Conservation (phyloP, 2,113 vertebrate species). For the Ceyx melanurus region DNA sequence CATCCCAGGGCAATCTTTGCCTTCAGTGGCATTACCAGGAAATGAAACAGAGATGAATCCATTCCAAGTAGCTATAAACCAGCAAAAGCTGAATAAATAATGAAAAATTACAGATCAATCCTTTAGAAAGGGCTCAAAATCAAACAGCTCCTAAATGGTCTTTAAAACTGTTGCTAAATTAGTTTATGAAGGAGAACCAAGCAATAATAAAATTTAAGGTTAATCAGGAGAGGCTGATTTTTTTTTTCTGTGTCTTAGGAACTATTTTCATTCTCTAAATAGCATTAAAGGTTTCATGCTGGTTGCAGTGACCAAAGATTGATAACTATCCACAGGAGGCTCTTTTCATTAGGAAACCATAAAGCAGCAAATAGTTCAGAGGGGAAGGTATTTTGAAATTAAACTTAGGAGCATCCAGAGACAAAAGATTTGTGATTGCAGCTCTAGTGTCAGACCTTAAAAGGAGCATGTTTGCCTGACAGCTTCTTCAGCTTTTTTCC, state of each 20-base stretch:
- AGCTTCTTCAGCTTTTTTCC: background rate
- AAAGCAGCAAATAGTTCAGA: background rate
- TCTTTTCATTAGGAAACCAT: slow-evolving; percentile 14
- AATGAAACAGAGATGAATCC: background rate
- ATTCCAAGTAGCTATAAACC: background rate
- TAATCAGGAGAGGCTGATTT: background rate
- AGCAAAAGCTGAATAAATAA: background rate
- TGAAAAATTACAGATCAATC: background rate
- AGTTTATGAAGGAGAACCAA: background rate
- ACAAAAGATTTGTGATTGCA: background rate
- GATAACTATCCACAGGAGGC: background rate
- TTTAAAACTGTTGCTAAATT: background rate
- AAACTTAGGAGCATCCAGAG: background rate
- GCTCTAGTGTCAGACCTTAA: background rate
- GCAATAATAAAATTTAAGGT: background rate
- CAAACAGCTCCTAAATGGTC: background rate
- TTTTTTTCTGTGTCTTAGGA: background rate
- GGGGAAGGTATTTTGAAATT: slow-evolving; percentile 14
- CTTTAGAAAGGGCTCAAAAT: slow-evolving; percentile 5
- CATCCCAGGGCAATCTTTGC: background rate
- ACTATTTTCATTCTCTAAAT: slow-evolving; percentile 12
- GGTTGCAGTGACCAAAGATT: background rate
- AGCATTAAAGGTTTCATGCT: background rate
- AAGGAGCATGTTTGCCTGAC: background rate
- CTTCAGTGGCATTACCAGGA: background rate